phyloP scores from a whole-genome alignment of 2,888 invertebrate genomes.

The Aporophyla lueneburgensis region DNA sequence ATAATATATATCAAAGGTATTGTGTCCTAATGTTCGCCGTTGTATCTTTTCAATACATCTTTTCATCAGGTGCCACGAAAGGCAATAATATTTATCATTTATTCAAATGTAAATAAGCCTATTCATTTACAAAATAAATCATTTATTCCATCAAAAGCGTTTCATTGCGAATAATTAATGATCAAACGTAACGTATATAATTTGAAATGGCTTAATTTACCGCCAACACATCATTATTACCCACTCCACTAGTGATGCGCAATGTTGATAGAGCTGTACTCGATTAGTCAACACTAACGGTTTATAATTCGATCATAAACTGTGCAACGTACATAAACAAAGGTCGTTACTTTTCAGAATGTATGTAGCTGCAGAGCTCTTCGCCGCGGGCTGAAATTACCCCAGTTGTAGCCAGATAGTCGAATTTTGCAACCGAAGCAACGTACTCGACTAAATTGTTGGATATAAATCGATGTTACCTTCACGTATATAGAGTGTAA shows the following conservation, averaged over 20 bases:
- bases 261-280: conserved; percentile 18
- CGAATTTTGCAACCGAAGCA: conserved; percentile 19
- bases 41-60: conserved; percentile 24
- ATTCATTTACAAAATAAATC: conserved; percentile 41
- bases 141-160: conserved; percentile 38
- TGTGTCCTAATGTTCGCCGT: background rate
- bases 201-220: conserved; percentile 45
- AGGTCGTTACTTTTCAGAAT: conserved; percentile 35
- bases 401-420: conserved; percentile 36
- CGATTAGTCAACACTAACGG: conserved; percentile 40
- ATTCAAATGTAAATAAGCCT: conserved; percentile 58
- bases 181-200: conserved; percentile 24
- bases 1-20: background rate
- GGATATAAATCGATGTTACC: background rate
- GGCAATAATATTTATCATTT: conserved; percentile 13
- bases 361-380: conserved; percentile 16
- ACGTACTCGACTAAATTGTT: conserved; percentile 31
- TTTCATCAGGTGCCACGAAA: conserved; percentile 32
- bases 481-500: conserved; percentile 46
- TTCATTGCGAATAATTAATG: conserved; percentile 48
- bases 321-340: conserved; percentile 35
- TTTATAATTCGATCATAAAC: conserved; percentile 44
- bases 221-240: conserved; percentile 35
- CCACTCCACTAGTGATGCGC: conserved; percentile 51
- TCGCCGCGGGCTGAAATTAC: conserved; percentile 42